Evolutionary conservation across 2,888 invertebrate species (phyloP), one percentile per base, ranked within the genome.

Genomic region (Dryococelus australis): DNA sequence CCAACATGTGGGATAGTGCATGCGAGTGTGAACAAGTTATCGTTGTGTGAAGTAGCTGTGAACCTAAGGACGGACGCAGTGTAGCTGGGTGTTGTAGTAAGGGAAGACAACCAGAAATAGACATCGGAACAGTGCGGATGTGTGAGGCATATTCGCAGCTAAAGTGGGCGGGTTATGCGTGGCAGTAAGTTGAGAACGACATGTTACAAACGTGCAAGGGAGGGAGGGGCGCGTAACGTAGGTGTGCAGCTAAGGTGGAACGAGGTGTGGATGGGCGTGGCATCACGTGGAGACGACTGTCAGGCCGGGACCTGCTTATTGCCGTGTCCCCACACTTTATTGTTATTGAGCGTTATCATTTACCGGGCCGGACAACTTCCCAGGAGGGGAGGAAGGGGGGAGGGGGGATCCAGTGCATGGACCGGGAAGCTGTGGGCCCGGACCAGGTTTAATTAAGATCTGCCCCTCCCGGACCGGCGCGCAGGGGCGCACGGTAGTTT

Each of bases 401-500:
- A 47, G 12, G 16, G 47, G 35, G 65, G 65, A 65, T 8, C 24
- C n/a, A 6, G 24, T 24, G 65, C 65, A 0, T 65, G 65, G n/a
- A 65, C 65, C 65, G 65, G 65, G 24, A 8, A 65, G 65, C 65
- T 65, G 65, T 20, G 24, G 24, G 24, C 13, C 8, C n/a, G 65
- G 65, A n/a, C 65, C 6, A 20, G 24, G 65, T n/a, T 65, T 65
- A 65, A 65, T 65, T 65, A 65, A 65, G 65, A 65, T n/a, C 65
- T n/a, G n/a, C 65, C 65, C n/a, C 24, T 20, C 65, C 65, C 65
- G 24, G 24, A 8, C n/a, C n/a, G 47, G 47, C 47, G 65, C 65
- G 65, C 65, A n/a, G n/a, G 65, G 65, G 65, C 65, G 65, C 65
- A n/a, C 65, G n/a, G 65, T 65, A 47, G 47, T 47, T 47, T 47